A percentile compares a stretch with the other conserved stretches of the same genome.
Evolutionary conservation across 2,797 vertebrate genomes (phyloP).

Genomic region (Periophthalmus magnuspinnatus): DNA sequence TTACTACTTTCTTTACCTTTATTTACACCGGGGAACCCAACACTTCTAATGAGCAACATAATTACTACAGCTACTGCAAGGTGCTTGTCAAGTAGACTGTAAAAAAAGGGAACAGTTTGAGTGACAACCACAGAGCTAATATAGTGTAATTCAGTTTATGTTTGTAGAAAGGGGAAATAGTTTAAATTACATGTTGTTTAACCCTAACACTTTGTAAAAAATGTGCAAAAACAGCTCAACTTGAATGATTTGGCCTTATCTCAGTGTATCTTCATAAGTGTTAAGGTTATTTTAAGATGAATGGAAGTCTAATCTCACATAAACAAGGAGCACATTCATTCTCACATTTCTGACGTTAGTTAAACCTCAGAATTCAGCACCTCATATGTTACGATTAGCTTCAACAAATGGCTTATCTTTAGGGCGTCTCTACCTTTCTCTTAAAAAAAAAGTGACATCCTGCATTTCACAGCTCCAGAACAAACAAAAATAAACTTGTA

Average conservation of each 20-base stretch:
- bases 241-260: slow-evolving; percentile 46
- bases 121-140: background rate
- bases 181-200: too few relatives aligned
- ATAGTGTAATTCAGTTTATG: background rate
- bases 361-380: background rate
- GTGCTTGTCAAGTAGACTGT: background rate
- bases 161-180: too few relatives aligned
- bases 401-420: background rate
- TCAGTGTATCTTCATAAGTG: slow-evolving; percentile 35
- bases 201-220: too few relatives aligned
- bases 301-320: slow-evolving; percentile 15
- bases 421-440: slow-evolving; percentile 1
- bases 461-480: slow-evolving; percentile 21
- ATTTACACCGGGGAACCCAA: too few relatives aligned
- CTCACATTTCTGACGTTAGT: slow-evolving; percentile 6
- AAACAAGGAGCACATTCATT: slow-evolving; percentile 18
- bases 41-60: too few relatives aligned
- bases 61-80: too few relatives aligned
- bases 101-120: background rate
- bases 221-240: slow-evolving; percentile 47
- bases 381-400: slow-evolving; percentile 24
- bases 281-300: background rate
- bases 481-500: slow-evolving; percentile 48
- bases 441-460: slow-evolving; percentile 22
- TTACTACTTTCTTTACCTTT: too few relatives aligned